Percentiles rank a stretch among this genome's conserved stretches.
Evolutionary conservation across 2,797 vertebrate genomes (phyloP).

Genomic region (Peromyscus eremicus): DNA sequence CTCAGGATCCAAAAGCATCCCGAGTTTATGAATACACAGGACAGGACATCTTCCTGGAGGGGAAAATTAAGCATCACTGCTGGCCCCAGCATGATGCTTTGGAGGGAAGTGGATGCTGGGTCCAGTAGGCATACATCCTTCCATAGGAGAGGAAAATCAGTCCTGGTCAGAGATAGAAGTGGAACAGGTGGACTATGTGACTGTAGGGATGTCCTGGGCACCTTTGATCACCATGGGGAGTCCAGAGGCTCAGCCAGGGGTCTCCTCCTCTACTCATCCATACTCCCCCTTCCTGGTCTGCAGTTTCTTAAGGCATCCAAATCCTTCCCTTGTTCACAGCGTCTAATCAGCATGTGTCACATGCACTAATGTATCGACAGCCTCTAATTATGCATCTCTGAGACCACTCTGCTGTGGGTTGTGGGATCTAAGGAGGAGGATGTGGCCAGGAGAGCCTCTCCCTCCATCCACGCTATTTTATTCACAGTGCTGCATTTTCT

Average conservation of each 20-base stretch:
- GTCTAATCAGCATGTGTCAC: slow-evolving; percentile 82
- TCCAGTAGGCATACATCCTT: neutral
- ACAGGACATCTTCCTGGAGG: slow-evolving; percentile 71
- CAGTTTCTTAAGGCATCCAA: slow-evolving; percentile 78
- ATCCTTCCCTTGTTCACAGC: slow-evolving; percentile 79
- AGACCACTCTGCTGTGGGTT: slow-evolving; percentile 74
- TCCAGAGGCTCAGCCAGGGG: neutral
- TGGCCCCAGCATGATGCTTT: slow-evolving; percentile 60
- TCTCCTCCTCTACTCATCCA: accelerated
- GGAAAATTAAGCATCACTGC: slow-evolving; percentile 78
- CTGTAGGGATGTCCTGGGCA: neutral
- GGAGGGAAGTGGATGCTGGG: neutral
- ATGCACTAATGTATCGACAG: slow-evolving; percentile 79
- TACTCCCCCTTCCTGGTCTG: slow-evolving; percentile 69
- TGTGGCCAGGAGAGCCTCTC: slow-evolving; percentile 32
- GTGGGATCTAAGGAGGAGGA: slow-evolving; percentile 73
- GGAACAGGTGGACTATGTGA: neutral
- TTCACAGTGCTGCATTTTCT: neutral
- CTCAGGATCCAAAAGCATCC: slow-evolving; percentile 71
- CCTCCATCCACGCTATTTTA: neutral
- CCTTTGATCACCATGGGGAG: neutral
- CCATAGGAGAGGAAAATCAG: neutral
- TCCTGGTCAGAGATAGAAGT: neutral
- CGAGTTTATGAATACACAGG: slow-evolving; percentile 80
- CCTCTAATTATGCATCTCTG: slow-evolving; percentile 80